Conservation (phyloP, 2,797 vertebrate genomes). For the Enteromius unitaeniatus region DNA sequence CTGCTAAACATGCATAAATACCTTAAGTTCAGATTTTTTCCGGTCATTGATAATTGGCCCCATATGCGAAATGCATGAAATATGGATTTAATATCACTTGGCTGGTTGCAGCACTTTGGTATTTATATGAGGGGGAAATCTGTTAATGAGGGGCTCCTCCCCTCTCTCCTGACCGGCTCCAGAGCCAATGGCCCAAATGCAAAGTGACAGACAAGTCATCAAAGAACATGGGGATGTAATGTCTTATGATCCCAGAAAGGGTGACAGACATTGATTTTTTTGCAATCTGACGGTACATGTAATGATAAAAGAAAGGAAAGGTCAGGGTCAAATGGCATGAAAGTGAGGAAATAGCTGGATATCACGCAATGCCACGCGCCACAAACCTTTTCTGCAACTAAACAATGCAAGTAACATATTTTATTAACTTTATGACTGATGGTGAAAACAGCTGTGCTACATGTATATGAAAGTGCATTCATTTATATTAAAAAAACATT, state of each 20-base stretch:
- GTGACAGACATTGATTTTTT: conserved; percentile 78
- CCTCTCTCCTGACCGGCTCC: conserved; percentile 63
- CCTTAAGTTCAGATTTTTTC: conserved; percentile 18
- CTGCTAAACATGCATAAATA: conserved; percentile 27
- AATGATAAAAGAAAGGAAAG: conserved; percentile 71
- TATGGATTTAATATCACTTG: conserved; percentile 78
- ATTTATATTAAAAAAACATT: neutral
- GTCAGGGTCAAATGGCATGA: conserved; percentile 78
- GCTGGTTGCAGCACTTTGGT: conserved; percentile 67
- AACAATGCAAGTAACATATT: neutral
- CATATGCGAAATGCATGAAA: conserved; percentile 79
- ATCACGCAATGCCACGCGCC: conserved; percentile 60
- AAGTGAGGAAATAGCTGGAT: conserved; percentile 68
- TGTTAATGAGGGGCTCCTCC: conserved; percentile 75
- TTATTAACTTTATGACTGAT: neutral
- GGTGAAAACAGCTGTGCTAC: conserved; percentile 7
- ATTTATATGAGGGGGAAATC: conserved; percentile 69
- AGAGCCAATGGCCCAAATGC: conserved; percentile 73
- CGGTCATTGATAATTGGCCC: conserved; percentile 54
- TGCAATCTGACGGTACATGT: conserved; percentile 68
- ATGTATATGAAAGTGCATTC: neutral
- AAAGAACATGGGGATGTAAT: conserved; percentile 67
- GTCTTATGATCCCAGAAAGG: conserved; percentile 69
- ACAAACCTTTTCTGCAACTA: conserved; percentile 13
- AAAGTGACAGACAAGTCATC: conserved; percentile 74